Base-by-base conservation (phyloP, 2,888 invertebrate genomes). In the Melanostoma scalare region DNA sequence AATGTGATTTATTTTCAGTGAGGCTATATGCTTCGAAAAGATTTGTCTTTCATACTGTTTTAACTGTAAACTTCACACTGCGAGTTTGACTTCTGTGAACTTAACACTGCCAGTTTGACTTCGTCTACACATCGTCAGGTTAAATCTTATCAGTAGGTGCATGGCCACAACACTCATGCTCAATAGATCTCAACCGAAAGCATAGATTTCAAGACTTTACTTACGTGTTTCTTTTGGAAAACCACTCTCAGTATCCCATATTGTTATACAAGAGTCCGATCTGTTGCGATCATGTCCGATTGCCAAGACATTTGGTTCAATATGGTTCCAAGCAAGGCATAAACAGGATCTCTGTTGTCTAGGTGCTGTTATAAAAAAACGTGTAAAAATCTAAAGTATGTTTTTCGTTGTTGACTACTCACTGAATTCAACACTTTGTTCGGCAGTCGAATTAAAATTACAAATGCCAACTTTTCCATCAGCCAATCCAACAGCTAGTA, bases 221-320 rank as follows among this genome's bases (percentile, higher is more conserved):
- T 86, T 85, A 88, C 88, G 87, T 31, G 89, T 89, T 52, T 91
- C 91, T 71, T 90, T 91, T 8, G 91, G 89, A 20, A 89, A 85
- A 3, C 91, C 91, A 5, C 88, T 88, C 53, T 89, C 90, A 46
- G 89, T 94, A 90, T 99, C 98, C 98, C 98, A 99, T 56, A 98
- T 93, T 5, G 97, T 92, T 48, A 98, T 94, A 76, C 96, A 97
- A 89, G 95, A 95, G 90, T 98, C 98, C 44, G 96, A 95, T 85
- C 97, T 94, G 89, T 97, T 95, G 89, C 96, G 97, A 88, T 98
- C 98, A 87, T 98, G 93, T 0, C 97, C 98, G 69, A 95, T 96
- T 0, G 96, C 97, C 77, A 98, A 91, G 87, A 97, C 92, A 90
- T 96, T 95, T 31, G 94, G 93, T 87, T 98, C 97, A 8, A 93